Evolutionary conservation across 1,140 invertebrate species (phyloP), one percentile per base, ranked within the genome.

Genomic region (honey bee (Apis mellifera)): DNA sequence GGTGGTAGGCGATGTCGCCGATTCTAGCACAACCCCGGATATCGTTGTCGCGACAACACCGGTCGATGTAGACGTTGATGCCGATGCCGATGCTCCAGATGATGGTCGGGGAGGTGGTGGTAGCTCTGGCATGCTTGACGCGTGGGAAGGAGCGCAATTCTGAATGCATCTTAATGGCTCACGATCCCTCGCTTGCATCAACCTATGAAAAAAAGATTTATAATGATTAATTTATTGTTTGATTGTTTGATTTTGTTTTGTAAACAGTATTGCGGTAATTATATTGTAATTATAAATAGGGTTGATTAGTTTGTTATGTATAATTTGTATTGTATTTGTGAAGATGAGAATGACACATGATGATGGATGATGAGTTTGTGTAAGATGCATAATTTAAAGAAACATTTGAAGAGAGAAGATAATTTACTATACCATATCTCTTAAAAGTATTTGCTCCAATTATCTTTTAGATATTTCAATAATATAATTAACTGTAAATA

Each of bases 41-140:
- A 80, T 9, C 5, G 55, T 21, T 66, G 92, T 9, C 94, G 94
- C 62, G 95, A 91, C 85, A 95, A 91, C 85, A 95, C 95, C 50
- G 95, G 95, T 95, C 95, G 85, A 95, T 7, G 95, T 95, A 26
- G 95, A 94, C 54, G 94, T 94, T 69, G 95, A 94, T 12, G 86
- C 86, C 42, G 92, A 88, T 9, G 84, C 82, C 15, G 89, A 87
- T 5, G 90, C 90, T 70, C 92, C 88, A 42, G 89, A 87, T 5
- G 89, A 87, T 19, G 93, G 89, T 12, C 90, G 90, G 15, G 90
- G 83, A 5, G 92, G 91, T 54, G 90, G 78, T 1, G 95, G 95
- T 50, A 96, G 89, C 91, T 96, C 96, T 26, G 96, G 96, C 95
- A 96, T 95, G 19, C 96, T 96, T n/a, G 95, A 95, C n/a, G 95